Percentiles rank a stretch among this genome's conserved stretches.
Evolutionary conservation across 2,888 invertebrate genomes (phyloP).

Genomic region (Pachydiplax longipennis): DNA sequence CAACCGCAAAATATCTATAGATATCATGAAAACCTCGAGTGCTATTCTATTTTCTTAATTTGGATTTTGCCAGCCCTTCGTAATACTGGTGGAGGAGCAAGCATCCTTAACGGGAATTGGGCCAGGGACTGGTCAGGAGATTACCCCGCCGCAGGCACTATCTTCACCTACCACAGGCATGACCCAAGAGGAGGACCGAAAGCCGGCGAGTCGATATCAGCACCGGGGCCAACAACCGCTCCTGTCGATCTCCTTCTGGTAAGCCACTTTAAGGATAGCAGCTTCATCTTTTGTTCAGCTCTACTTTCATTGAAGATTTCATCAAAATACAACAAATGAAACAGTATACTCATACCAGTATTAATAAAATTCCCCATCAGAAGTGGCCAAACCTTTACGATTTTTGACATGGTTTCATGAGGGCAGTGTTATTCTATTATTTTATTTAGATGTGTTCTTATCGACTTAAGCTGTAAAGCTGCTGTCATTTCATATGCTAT

Average conservation of each 20-base stretch:
- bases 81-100: slow-evolving; percentile 73
- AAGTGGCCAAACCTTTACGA: neutral
- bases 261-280: slow-evolving; percentile 51
- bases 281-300: neutral
- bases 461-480: too few species aligned
- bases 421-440: too few species aligned
- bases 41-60: slow-evolving; percentile 54
- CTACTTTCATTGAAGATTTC: too few species aligned
- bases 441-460: too few species aligned
- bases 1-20: too few species aligned
- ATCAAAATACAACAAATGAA: neutral
- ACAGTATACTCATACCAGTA: neutral
- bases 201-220: slow-evolving; percentile 73
- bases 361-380: neutral
- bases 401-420: too few species aligned
- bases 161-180: slow-evolving; percentile 78
- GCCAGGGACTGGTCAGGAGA: slow-evolving; percentile 75
- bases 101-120: slow-evolving; percentile 85
- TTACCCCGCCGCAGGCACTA: slow-evolving; percentile 65
- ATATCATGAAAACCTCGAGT: too few species aligned
- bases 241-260: slow-evolving; percentile 81
- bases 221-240: slow-evolving; percentile 81
- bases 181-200: slow-evolving; percentile 62
- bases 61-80: slow-evolving; percentile 70
- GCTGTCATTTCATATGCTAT: too few species aligned